Percentiles rank a stretch among this genome's conserved stretches.
Conservation (phyloP, 2,797 vertebrate genomes). For the Sebastes matsubarae region DNA sequence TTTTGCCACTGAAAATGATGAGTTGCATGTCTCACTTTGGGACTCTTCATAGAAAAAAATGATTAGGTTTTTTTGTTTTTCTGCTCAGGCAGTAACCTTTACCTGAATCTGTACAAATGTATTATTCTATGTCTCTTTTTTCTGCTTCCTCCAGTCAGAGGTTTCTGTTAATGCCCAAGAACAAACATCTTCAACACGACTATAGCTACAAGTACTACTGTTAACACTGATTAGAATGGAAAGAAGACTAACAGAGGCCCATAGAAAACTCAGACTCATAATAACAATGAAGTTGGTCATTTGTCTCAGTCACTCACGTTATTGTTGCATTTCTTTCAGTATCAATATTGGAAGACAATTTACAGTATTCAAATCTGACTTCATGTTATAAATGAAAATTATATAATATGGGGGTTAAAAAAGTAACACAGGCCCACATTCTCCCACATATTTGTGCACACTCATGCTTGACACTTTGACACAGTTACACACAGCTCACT, state of each 20-base stretch:
- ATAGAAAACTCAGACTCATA: conserved; percentile 74
- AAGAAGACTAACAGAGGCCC: conserved; percentile 79
- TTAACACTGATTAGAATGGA: conserved; percentile 82
- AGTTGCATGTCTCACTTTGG: conserved; percentile 77
- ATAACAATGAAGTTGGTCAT: conserved; percentile 67
- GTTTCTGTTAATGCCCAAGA: conserved; percentile 84
- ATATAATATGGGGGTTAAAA: conserved; percentile 56
- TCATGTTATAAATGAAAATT: conserved; percentile 75
- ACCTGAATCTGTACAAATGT: conserved; percentile 81
- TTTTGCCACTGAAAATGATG: conserved; percentile 73
- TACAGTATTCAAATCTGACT: conserved; percentile 83
- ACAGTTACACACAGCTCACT: conserved; percentile 70
- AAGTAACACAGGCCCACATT: conserved; percentile 73
- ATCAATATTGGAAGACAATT: conserved; percentile 86
- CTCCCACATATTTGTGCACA: conserved; percentile 75
- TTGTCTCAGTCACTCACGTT: conserved; percentile 71
- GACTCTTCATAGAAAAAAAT: conserved; percentile 72
- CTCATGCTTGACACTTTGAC: conserved; percentile 80
- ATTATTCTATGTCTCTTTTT: conserved; percentile 69
- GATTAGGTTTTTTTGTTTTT: conserved; percentile 54
- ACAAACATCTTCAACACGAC: conserved; percentile 81
- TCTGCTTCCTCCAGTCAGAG: conserved; percentile 66
- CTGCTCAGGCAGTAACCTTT: conserved; percentile 72
- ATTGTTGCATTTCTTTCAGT: conserved; percentile 78
- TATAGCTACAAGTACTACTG: conserved; percentile 84